Evolutionary conservation across 2,888 invertebrate genomes (phyloP).

Genomic region (Eueremaeus valkanovi): DNA sequence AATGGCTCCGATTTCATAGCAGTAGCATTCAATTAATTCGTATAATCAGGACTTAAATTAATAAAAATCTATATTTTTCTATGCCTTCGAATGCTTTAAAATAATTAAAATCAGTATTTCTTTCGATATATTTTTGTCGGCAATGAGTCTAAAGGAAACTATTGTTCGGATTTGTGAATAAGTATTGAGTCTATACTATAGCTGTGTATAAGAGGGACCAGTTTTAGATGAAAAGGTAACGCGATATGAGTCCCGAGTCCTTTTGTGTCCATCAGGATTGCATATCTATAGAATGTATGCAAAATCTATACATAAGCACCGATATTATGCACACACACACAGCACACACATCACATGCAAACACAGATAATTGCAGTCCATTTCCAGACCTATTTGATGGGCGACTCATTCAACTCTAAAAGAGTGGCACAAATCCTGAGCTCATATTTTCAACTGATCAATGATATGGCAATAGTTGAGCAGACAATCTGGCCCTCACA

Average conservation of each 20-base stretch:
- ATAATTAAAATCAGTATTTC: neutral
- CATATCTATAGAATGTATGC: neutral
- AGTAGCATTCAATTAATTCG: too few species aligned
- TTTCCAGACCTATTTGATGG: neutral
- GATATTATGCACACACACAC: neutral
- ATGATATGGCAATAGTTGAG: neutral
- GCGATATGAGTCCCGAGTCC: constrained; percentile 19
- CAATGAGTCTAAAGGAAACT: constrained; percentile 12
- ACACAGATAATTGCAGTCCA: constrained; percentile 2
- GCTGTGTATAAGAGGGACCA: neutral
- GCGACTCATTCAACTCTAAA: neutral
- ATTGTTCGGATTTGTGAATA: neutral
- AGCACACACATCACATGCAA: neutral
- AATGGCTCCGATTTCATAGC: too few species aligned
- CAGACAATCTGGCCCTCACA: neutral
- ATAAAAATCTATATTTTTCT: too few species aligned
- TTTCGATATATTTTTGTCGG: neutral
- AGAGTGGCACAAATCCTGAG: neutral
- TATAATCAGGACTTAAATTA: too few species aligned
- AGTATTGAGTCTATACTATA: neutral
- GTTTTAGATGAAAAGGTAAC: constrained; percentile 29
- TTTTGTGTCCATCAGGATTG: constrained; percentile 22
- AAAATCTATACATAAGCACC: neutral
- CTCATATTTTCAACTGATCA: neutral
- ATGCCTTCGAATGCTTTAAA: neutral